Evolutionary conservation across 2,888 invertebrate genomes (phyloP).

Genomic region (Siphonodentalium dalli): DNA sequence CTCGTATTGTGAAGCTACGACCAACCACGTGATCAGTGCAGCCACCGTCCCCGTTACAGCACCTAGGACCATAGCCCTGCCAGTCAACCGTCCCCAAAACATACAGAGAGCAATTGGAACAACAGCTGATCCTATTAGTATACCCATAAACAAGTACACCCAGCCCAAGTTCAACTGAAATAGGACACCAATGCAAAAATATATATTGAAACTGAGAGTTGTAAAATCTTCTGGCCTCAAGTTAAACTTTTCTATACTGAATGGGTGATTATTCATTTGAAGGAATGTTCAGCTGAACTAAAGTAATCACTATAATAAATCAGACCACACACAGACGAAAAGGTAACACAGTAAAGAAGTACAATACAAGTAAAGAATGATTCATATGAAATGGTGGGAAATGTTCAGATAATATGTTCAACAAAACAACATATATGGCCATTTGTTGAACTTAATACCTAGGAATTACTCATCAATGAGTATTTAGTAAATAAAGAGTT

Average conservation of each 20-base stretch:
- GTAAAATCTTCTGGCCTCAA: not conserved
- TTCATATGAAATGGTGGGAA: no score
- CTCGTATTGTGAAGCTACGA: conserved; percentile 50
- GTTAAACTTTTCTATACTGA: not conserved
- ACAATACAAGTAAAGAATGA: not conserved
- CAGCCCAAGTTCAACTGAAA: conserved; percentile 58
- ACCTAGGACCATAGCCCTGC: conserved; percentile 58
- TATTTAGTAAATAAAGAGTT: no score
- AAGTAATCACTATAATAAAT: not conserved
- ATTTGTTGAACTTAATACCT: no score
- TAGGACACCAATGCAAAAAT: not conserved
- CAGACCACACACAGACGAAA: not conserved
- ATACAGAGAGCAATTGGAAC: conserved; percentile 61
- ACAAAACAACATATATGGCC: no score
- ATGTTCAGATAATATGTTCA: no score
- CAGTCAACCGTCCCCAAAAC: conserved; percentile 61
- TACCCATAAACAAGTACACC: conserved; percentile 65
- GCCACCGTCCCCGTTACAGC: conserved; percentile 53
- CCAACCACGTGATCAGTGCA: conserved; percentile 61
- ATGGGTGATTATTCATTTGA: no score
- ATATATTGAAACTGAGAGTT: not conserved
- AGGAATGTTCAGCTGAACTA: no score
- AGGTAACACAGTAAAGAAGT: not conserved
- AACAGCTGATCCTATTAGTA: conserved; percentile 64
- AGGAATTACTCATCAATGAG: no score